Percentiles rank a stretch among this genome's conserved stretches.
These are phyloP conservation scores for Hypselothyrea guttata DNA, from an alignment of 2,888 invertebrate species.

Conservation along the genomic window DNA sequence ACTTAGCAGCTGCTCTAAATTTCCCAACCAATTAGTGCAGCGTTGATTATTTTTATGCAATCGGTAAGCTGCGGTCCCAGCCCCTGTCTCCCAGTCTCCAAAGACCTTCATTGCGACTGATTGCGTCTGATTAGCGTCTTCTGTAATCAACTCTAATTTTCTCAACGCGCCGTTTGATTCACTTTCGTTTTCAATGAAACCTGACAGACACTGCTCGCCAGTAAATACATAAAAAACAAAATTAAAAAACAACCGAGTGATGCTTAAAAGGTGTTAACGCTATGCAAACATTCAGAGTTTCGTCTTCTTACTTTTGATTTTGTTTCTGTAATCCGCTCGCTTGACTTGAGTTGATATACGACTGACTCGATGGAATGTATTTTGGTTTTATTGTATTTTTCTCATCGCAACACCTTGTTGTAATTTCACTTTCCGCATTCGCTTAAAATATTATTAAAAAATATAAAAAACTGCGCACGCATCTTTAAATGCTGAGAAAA, in stretches of 20 bases:
- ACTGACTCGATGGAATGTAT: constrained; percentile 8
- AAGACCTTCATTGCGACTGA: constrained; percentile 19
- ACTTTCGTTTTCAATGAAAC: constrained; percentile 76
- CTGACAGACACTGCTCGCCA: constrained; percentile 25
- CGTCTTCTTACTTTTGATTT: constrained; percentile 15
- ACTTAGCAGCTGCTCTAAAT: constrained; percentile 18
- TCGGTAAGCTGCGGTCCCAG: neutral
- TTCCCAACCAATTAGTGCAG: constrained; percentile 44
- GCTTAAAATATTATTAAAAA: constrained; percentile 46
- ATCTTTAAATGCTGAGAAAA: constrained; percentile 65
- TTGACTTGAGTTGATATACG: constrained; percentile 23
- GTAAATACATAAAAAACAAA: constrained; percentile 11
- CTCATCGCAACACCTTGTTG: constrained; percentile 33
- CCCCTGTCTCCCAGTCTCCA: neutral
- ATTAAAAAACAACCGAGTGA: constrained; percentile 21
- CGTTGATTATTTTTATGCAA: constrained; percentile 40
- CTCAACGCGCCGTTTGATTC: constrained; percentile 35
- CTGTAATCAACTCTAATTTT: constrained; percentile 44
- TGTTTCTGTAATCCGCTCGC: constrained; percentile 7
- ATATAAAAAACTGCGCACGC: constrained; percentile 38
- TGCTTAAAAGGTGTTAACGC: constrained; percentile 57
- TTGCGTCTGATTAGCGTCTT: constrained; percentile 57
- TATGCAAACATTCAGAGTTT: constrained; percentile 18
- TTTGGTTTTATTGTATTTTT: constrained; percentile 15
- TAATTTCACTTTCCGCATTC: constrained; percentile 72